phyloP scores from a whole-genome alignment of 2,797 vertebrate genomes.

The Acrossocheilus fasciatus region DNA sequence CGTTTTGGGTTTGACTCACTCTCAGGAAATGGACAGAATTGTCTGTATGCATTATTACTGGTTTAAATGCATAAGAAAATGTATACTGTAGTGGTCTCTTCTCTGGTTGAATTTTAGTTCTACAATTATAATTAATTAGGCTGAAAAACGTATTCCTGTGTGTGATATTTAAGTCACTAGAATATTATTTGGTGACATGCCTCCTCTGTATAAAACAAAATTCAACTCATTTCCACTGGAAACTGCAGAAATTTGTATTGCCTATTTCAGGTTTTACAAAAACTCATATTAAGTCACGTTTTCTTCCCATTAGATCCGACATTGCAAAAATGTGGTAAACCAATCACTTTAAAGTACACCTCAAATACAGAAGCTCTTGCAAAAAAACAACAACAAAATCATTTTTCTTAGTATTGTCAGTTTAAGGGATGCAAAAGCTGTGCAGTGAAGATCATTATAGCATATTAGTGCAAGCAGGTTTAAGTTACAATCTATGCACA shows the following conservation, averaged over 20 bases:
- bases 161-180: not conserved
- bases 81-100: not conserved
- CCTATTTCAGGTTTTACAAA: not conserved
- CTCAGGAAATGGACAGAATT: not conserved
- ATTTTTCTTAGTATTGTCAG: not conserved
- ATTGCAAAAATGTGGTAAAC: not conserved
- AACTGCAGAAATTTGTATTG: not conserved
- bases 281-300: not conserved
- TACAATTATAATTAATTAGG: not conserved
- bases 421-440: slow-evolving; percentile 27
- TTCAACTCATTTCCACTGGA: not conserved
- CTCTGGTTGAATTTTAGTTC: not conserved
- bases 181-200: not conserved
- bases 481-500: slow-evolving; percentile 38
- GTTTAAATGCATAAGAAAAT: not conserved
- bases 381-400: not conserved
- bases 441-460: slow-evolving; percentile 38
- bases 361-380: slow-evolving; percentile 5
- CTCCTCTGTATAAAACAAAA: not conserved
- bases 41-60: not conserved
- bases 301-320: slow-evolving; percentile 2
- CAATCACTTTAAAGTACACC: not conserved
- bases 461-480: slow-evolving; percentile 79
- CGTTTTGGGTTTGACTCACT: not conserved
- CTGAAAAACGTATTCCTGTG: not conserved